phyloP scores from a whole-genome alignment of 2,888 invertebrate genomes.

The Lasioglossum zephyrum region DNA sequence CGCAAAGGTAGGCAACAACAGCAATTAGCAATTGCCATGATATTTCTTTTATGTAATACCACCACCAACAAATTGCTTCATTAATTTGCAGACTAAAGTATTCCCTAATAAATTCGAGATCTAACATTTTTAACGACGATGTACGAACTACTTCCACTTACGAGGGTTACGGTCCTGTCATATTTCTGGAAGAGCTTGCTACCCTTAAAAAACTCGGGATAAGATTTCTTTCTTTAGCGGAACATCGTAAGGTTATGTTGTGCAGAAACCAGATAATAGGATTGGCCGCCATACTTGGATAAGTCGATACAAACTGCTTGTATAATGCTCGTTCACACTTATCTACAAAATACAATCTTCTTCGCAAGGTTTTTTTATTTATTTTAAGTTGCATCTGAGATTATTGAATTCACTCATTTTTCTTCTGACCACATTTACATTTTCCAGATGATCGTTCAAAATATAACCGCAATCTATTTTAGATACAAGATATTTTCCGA shows the following conservation, averaged over 20 bases:
- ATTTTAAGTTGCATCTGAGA: background rate
- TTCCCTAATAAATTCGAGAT: conserved; percentile 69
- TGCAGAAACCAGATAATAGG: conserved; percentile 38
- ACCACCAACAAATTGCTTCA: conserved; percentile 79
- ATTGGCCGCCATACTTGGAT: conserved; percentile 57
- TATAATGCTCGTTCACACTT: background rate
- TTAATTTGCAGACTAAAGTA: conserved; percentile 75
- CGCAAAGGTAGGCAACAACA: conserved; percentile 77
- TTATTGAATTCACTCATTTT: background rate
- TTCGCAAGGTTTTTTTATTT: background rate
- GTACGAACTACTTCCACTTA: conserved; percentile 41
- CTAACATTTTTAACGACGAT: conserved; percentile 58
- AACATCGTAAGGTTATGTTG: conserved; percentile 57
- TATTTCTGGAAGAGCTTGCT: conserved; percentile 41
- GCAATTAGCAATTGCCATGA: conserved; percentile 80
- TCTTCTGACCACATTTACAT: background rate
- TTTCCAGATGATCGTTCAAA: background rate
- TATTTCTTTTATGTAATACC: conserved; percentile 80
- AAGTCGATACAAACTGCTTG: conserved; percentile 32
- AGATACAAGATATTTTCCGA: background rate
- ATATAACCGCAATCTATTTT: background rate
- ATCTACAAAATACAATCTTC: background rate
- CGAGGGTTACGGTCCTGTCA: conserved; percentile 56
- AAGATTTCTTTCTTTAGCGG: conserved; percentile 28
- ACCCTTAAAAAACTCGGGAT: conserved; percentile 26